Conservation (phyloP, 2,888 invertebrate genomes). For the Microplitis deprimator region DNA sequence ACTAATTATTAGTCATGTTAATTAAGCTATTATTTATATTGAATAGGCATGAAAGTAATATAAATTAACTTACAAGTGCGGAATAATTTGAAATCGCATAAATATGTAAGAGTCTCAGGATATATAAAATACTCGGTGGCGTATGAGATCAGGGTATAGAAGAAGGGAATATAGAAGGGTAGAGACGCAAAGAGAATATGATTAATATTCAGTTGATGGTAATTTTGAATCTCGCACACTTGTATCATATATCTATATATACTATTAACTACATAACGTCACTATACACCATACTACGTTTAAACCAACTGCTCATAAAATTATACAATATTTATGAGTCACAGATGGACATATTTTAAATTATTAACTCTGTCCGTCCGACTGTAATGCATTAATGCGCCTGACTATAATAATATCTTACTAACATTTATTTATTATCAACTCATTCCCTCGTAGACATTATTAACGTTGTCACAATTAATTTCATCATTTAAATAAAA, state of each 20-base stretch:
- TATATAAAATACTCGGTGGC: constrained; percentile 11
- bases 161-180: neutral
- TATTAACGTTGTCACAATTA: neutral
- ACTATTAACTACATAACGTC: neutral
- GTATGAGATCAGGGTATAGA: neutral
- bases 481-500: neutral
- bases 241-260: neutral
- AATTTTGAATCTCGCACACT: constrained; percentile 8
- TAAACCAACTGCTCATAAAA: constrained; percentile 11
- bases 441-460: neutral
- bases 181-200: constrained; percentile 14
- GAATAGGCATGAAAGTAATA: constrained; percentile 5
- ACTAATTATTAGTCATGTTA: constrained; percentile 7
- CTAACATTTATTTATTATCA: neutral
- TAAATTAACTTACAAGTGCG: constrained; percentile 17
- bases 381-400: constrained; percentile 11
- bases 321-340: constrained; percentile 18
- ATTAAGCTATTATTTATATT: constrained; percentile 13
- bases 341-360: constrained; percentile 11
- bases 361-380: neutral
- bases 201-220: constrained; percentile 20
- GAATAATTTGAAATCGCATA: constrained; percentile 1
- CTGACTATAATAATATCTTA: constrained; percentile 1
- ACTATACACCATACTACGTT: neutral
- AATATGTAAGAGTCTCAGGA: constrained; percentile 14